Percentiles rank a stretch among this genome's conserved stretches.
Evolutionary conservation across 2,888 invertebrate genomes (phyloP).

Genomic region (Nomada flava): DNA sequence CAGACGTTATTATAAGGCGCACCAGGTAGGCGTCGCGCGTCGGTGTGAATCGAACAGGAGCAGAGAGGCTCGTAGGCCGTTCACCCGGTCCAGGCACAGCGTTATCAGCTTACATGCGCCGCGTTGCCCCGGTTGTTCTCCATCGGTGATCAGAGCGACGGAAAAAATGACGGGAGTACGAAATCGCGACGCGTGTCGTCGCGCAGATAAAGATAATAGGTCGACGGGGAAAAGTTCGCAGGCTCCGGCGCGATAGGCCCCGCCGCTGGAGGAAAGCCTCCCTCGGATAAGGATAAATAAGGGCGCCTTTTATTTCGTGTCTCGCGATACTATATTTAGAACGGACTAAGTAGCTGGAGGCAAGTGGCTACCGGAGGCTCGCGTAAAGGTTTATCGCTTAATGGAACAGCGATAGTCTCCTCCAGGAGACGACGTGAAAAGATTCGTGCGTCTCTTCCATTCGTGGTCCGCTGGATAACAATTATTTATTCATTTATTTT

Average conservation of each 20-base stretch:
- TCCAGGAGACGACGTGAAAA: background rate
- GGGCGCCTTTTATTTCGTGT: conserved; percentile 41
- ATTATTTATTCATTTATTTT: background rate
- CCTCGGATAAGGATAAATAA: conserved; percentile 53
- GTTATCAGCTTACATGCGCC: conserved; percentile 66
- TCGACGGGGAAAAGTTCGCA: conserved; percentile 38
- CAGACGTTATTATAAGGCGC: conserved; percentile 71
- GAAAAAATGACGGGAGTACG: conserved; percentile 46
- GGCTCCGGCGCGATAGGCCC: conserved; percentile 20
- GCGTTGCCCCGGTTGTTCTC: conserved; percentile 54
- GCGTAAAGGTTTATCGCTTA: background rate
- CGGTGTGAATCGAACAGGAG: conserved; percentile 60
- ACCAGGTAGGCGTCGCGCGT: conserved; percentile 74
- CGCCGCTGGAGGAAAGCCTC: conserved; percentile 34
- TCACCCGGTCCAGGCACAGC: conserved; percentile 74
- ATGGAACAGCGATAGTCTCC: background rate
- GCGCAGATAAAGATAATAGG: conserved; percentile 64
- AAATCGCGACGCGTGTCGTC: conserved; percentile 52
- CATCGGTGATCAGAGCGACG: conserved; percentile 26
- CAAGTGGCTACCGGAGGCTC: background rate
- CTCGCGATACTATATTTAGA: conserved; percentile 40
- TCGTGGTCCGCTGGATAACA: background rate
- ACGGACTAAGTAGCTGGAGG: background rate
- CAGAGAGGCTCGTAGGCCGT: conserved; percentile 74
- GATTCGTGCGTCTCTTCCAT: background rate